A percentile compares a stretch with the other conserved stretches of the same genome.
These are phyloP conservation scores for Micromussa lordhowensis DNA, from an alignment of 92 coral and sea anemone genomes.

Conservation along the genomic window DNA sequence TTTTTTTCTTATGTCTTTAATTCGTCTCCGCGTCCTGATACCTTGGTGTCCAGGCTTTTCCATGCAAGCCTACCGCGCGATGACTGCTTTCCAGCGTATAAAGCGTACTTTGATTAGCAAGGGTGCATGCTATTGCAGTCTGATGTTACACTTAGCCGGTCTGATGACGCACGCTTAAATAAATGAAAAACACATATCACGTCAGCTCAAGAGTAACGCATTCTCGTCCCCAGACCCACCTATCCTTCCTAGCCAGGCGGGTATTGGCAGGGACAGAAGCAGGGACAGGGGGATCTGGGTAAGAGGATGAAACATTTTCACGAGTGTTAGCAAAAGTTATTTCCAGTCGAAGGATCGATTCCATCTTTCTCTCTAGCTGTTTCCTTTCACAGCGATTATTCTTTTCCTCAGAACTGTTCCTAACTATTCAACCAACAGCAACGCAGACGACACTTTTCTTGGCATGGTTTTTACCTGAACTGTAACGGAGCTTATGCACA, in stretches of 20 bases:
- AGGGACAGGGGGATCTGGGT: too few species aligned
- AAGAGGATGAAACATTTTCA: not conserved
- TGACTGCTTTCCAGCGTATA: not conserved
- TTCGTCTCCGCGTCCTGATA: not conserved
- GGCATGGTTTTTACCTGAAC: not conserved
- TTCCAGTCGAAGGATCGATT: not conserved
- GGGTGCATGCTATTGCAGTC: not conserved
- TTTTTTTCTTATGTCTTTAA: too few species aligned
- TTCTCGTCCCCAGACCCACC: too few species aligned
- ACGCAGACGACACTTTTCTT: not conserved
- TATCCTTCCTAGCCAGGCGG: too few species aligned
- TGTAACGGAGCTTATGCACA: not conserved
- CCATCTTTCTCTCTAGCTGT: not conserved
- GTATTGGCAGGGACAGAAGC: too few species aligned
- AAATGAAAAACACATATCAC: not conserved
- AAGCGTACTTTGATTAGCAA: not conserved
- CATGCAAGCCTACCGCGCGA: not conserved
- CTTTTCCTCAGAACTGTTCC: not conserved
- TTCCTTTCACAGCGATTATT: not conserved
- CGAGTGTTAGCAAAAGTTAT: not conserved
- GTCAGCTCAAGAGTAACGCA: not conserved
- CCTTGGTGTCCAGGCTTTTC: not conserved
- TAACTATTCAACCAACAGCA: not conserved
- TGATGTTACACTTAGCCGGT: not conserved
- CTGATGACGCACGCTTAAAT: not conserved